Conservation (phyloP, 2,888 invertebrate genomes). For the Athripsodes cinereus region DNA sequence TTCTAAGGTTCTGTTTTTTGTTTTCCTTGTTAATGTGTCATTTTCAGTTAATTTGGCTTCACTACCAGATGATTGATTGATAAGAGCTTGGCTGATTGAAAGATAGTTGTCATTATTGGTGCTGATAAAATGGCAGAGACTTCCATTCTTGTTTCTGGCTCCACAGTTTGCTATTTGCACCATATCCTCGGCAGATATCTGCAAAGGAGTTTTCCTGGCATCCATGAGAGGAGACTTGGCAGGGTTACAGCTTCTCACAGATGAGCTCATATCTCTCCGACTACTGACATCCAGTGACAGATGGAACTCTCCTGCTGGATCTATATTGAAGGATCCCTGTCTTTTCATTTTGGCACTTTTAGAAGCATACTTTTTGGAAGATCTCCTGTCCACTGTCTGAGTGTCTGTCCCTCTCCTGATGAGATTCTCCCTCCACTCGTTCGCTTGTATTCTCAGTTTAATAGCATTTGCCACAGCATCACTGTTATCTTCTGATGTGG, state of each 20-base stretch:
- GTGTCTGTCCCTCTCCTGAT: conserved; percentile 17
- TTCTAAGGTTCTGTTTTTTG: conserved; percentile 12
- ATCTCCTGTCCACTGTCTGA: conserved; percentile 23
- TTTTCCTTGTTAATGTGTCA: conserved; percentile 8
- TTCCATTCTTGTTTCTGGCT: conserved; percentile 39
- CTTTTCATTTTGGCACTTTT: conserved; percentile 23
- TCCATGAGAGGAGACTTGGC: conserved; percentile 35
- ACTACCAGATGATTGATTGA: conserved; percentile 22
- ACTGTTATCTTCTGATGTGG: conserved; percentile 25
- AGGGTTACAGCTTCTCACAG: conserved; percentile 24
- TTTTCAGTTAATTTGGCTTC: conserved; percentile 17
- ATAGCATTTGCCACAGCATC: conserved; percentile 21
- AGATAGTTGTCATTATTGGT: conserved; percentile 22
- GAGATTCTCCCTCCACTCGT: conserved; percentile 23
- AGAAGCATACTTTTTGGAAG: conserved; percentile 16
- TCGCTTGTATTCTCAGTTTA: conserved; percentile 18
- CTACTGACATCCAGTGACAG: conserved; percentile 18
- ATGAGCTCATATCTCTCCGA: conserved; percentile 17
- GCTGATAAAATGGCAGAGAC: conserved; percentile 40
- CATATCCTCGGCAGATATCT: conserved; percentile 45
- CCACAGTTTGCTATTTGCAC: conserved; percentile 45
- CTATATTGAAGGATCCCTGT: conserved; percentile 27
- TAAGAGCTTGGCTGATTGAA: conserved; percentile 23
- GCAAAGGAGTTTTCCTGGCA: conserved; percentile 39
- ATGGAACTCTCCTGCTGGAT: conserved; percentile 20